phyloP scores from a whole-genome alignment of 1,140 invertebrate genomes.

The Drosophila punjabiensis region DNA sequence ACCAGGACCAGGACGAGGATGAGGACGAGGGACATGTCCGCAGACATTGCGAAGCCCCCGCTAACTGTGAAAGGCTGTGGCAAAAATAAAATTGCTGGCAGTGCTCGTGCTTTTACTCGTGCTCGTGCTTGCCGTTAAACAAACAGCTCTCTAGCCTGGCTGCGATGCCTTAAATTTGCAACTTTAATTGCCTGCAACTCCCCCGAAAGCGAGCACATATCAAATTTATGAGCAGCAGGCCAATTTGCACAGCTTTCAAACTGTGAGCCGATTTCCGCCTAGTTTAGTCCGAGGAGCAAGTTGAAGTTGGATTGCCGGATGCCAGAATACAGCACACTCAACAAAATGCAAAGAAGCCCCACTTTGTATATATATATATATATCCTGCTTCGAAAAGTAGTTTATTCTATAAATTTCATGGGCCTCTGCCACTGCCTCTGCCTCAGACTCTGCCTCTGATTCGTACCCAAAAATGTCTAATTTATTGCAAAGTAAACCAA shows the following conservation, averaged over 20 bases:
- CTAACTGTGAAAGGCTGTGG: slow-evolving; percentile 19
- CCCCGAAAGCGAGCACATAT: slow-evolving; percentile 30
- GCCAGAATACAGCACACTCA: slow-evolving; percentile 5
- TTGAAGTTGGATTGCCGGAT: slow-evolving; percentile 18
- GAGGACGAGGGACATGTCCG: slow-evolving; percentile 22
- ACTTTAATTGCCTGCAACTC: slow-evolving; percentile 55
- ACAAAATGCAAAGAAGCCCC: slow-evolving; percentile 15
- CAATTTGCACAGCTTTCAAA: slow-evolving; percentile 53
- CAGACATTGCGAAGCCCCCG: slow-evolving; percentile 5
- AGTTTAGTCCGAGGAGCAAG: slow-evolving; percentile 17
- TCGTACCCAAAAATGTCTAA: slow-evolving; percentile 15
- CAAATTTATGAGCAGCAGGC: slow-evolving; percentile 38
- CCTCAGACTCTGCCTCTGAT: not conserved
- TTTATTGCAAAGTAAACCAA: slow-evolving; percentile 22
- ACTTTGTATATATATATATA: not conserved
- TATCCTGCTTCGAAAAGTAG: slow-evolving; percentile 8
- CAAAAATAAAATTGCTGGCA: slow-evolving; percentile 16
- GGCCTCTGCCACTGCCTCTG: too few species aligned
- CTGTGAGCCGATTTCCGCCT: slow-evolving; percentile 33
- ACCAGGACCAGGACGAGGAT: slow-evolving; percentile 32
- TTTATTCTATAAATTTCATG: slow-evolving; percentile 16
- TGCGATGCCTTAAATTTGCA: slow-evolving; percentile 40
- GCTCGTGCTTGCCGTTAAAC: slow-evolving; percentile 49
- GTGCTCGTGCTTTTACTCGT: not conserved
- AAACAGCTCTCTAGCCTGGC: slow-evolving; percentile 29